A percentile compares a stretch with the other conserved stretches of the same genome.
Evolutionary conservation across 2,797 vertebrate genomes (phyloP).

Genomic region (Anniella stebbinsi): DNA sequence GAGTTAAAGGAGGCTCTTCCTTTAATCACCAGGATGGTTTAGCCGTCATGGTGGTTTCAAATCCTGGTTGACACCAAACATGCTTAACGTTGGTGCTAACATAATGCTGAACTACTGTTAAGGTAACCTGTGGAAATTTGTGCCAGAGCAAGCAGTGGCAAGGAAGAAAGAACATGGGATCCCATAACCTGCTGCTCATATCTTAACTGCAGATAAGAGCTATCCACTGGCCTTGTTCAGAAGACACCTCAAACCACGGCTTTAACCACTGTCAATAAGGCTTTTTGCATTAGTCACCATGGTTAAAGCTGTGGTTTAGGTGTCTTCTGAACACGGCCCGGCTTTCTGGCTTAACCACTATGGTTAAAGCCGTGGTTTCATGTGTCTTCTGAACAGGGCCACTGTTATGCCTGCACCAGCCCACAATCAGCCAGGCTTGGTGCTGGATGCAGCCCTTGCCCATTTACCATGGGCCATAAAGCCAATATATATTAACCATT

Average conservation of each 20-base stretch:
- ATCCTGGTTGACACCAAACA: not conserved
- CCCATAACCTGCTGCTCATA: not conserved
- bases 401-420: not conserved
- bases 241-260: no score
- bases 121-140: not conserved
- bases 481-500: not conserved
- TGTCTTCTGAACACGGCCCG: no score
- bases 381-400: no score
- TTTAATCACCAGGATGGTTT: not conserved
- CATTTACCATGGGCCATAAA: not conserved
- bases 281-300: no score
- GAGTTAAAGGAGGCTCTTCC: not conserved
- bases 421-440: not conserved
- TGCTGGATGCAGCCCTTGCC: not conserved
- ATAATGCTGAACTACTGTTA: not conserved
- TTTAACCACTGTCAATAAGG: no score
- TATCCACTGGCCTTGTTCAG: no score
- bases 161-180: not conserved
- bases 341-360: no score
- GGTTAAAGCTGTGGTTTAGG: no score
- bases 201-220: not conserved
- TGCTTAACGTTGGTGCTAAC: not conserved
- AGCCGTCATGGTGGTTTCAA: not conserved
- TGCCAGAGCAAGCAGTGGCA: not conserved
- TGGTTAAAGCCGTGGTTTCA: no score